Evolutionary conservation across 2,113 vertebrate genomes (phyloP).

Genomic region (Neogale vison): DNA sequence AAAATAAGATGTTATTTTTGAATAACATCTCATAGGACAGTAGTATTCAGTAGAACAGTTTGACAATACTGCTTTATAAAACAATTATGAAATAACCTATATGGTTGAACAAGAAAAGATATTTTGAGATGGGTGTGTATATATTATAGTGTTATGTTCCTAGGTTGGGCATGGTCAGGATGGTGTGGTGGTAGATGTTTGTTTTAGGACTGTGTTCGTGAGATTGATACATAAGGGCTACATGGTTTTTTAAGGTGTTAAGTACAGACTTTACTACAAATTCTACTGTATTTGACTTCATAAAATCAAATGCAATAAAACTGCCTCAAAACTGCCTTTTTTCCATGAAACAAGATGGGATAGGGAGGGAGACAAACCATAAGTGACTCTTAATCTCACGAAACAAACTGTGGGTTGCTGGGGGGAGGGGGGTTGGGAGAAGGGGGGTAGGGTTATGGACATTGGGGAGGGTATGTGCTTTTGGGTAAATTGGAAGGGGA

Average conservation of each 20-base stretch:
- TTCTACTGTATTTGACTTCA: not conserved
- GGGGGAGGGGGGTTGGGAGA: too few relatives aligned
- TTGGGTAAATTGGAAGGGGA: too few relatives aligned
- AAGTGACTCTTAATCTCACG: too few relatives aligned
- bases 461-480: too few relatives aligned
- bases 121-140: not conserved
- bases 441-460: too few relatives aligned
- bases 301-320: not conserved
- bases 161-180: fast-evolving
- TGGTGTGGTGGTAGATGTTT: not conserved
- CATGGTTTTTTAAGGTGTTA: not conserved
- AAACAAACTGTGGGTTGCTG: too few relatives aligned
- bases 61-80: not conserved
- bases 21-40: not conserved
- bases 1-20: too few relatives aligned
- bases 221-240: not conserved
- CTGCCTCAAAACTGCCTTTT: not conserved
- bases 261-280: not conserved
- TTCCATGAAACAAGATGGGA: too few relatives aligned
- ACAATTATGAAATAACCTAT: not conserved
- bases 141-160: not conserved
- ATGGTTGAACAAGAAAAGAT: not conserved
- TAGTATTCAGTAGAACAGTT: not conserved
- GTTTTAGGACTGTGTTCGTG: not conserved
- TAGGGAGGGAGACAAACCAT: too few relatives aligned